Conservation (phyloP, 1,140 invertebrate species). For the Nomia melanderi region DNA sequence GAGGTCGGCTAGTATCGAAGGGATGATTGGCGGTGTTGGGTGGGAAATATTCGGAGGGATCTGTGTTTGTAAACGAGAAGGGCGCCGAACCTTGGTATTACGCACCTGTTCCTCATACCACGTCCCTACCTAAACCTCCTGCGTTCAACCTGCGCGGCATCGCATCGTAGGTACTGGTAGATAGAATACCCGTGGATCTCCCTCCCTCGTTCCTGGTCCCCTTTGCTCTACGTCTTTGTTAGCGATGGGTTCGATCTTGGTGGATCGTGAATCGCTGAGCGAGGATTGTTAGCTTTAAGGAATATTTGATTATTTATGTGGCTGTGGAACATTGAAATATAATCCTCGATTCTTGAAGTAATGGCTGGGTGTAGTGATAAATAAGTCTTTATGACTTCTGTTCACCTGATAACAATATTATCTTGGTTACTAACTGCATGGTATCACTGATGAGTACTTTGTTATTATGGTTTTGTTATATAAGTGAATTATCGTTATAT, state of each 20-base stretch:
- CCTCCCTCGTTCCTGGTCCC: slow-evolving; percentile 45
- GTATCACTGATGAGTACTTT: too few relatives aligned
- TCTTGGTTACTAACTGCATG: too few relatives aligned
- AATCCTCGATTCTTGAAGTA: too few relatives aligned
- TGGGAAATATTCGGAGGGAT: background rate
- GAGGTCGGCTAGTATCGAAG: too few relatives aligned
- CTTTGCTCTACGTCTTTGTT: slow-evolving; percentile 37
- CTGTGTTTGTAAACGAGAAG: slow-evolving; percentile 34
- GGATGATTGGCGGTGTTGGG: background rate
- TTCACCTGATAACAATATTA: too few relatives aligned
- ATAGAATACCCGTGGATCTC: slow-evolving; percentile 63
- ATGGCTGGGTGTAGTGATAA: too few relatives aligned
- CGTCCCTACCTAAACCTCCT: slow-evolving; percentile 74
- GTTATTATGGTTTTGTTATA: too few relatives aligned
- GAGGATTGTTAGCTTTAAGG: background rate
- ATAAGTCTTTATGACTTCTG: too few relatives aligned
- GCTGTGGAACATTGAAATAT: too few relatives aligned
- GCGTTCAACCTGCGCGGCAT: slow-evolving; percentile 78
- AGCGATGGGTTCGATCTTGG: slow-evolving; percentile 19
- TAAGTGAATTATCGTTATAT: too few relatives aligned
- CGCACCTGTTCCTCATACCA: slow-evolving; percentile 76
- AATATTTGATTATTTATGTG: background rate
- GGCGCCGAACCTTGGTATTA: slow-evolving; percentile 54
- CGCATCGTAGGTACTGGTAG: slow-evolving; percentile 71
- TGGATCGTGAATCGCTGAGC: background rate